These are phyloP conservation scores for Nymphicus hollandicus DNA, from an alignment of 2,113 vertebrate species.

Conservation along the genomic window DNA sequence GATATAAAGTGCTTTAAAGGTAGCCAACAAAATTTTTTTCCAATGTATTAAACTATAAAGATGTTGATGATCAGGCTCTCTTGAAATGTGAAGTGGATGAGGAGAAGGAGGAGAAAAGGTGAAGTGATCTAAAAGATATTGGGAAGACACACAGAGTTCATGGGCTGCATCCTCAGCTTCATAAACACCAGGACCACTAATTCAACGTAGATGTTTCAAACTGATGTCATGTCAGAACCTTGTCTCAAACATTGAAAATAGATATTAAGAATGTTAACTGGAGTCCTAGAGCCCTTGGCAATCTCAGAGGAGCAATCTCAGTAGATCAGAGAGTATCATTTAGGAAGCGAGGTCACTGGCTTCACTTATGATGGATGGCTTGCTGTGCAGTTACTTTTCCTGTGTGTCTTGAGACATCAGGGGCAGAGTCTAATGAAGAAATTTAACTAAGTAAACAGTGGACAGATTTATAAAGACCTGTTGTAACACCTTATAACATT, in stretches of 20 bases:
- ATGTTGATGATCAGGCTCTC: neutral
- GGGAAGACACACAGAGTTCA: neutral
- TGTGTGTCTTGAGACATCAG: neutral
- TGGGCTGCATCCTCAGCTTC: neutral
- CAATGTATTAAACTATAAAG: neutral
- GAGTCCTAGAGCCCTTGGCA: neutral
- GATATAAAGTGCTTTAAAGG: conserved; percentile 30
- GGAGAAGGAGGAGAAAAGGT: neutral
- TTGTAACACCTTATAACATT: neutral
- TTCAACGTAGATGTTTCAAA: neutral
- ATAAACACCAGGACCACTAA: neutral
- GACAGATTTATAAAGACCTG: neutral
- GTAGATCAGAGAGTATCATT: neutral
- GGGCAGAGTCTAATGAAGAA: neutral
- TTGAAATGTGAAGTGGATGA: neutral
- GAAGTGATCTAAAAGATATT: neutral
- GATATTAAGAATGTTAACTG: neutral
- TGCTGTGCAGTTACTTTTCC: neutral
- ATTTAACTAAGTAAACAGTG: neutral
- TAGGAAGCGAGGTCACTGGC: neutral
- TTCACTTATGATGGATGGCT: neutral
- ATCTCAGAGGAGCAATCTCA: neutral
- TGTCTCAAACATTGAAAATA: neutral
- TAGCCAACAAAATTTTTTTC: conserved; percentile 14
- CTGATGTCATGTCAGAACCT: neutral